A percentile compares a stretch with the other conserved stretches of the same genome.
These are phyloP conservation scores for Chaenocephalus aceratus DNA, from an alignment of 2,113 vertebrate species.

Conservation along the genomic window DNA sequence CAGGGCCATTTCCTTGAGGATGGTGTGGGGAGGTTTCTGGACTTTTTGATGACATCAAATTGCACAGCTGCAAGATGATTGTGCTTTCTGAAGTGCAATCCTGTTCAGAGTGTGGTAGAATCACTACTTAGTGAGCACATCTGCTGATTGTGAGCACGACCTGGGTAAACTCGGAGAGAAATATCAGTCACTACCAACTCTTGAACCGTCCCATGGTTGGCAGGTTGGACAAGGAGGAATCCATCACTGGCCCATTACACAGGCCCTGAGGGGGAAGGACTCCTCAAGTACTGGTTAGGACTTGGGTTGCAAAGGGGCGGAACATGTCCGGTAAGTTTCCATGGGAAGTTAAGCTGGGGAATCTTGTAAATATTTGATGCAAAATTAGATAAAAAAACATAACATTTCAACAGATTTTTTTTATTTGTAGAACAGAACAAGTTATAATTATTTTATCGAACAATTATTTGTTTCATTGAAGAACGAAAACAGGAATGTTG, in stretches of 20 bases:
- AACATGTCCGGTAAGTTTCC: too few relatives aligned
- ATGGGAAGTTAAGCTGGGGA: too few relatives aligned
- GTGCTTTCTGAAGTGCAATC: neutral
- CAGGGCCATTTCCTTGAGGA: neutral
- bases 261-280: neutral
- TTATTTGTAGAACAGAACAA: too few relatives aligned
- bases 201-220: too few relatives aligned
- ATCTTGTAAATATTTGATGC: too few relatives aligned
- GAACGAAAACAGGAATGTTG: too few relatives aligned
- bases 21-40: neutral
- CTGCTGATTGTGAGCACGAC: neutral
- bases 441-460: too few relatives aligned
- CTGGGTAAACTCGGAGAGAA: neutral
- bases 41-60: neutral
- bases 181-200: neutral
- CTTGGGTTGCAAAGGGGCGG: neutral
- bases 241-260: neutral
- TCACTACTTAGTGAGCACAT: neutral
- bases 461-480: too few relatives aligned
- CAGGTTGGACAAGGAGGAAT: neutral
- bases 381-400: too few relatives aligned
- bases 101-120: neutral
- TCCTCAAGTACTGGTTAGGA: neutral
- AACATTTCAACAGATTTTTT: too few relatives aligned
- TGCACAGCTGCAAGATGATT: neutral